phyloP scores from a whole-genome alignment of 1,140 invertebrate genomes.

The Leptonema lineaticorne region DNA sequence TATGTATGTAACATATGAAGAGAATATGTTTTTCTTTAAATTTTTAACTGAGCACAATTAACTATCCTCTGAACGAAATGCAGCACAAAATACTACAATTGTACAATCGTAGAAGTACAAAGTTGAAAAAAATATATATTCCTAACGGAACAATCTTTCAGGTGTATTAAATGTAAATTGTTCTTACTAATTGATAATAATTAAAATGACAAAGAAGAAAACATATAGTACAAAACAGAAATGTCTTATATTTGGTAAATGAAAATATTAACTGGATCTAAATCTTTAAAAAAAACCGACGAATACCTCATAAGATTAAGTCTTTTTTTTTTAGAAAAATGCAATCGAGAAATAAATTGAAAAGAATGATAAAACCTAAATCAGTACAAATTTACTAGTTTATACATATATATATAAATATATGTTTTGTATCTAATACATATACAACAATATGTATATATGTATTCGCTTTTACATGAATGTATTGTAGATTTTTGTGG shows the following conservation, averaged over 20 bases:
- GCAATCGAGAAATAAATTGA: too few species aligned
- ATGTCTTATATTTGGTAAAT: conserved; percentile 20
- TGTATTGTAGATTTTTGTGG: conserved; percentile 22
- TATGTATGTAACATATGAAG: not conserved
- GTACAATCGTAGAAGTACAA: conserved; percentile 18
- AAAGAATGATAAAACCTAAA: conserved; percentile 8
- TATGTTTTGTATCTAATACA: conserved; percentile 2
- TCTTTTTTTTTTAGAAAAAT: too few species aligned
- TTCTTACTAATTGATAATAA: too few species aligned
- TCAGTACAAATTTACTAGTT: conserved; percentile 23
- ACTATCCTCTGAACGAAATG: not conserved
- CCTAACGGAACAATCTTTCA: not conserved
- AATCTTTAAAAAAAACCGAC: too few species aligned
- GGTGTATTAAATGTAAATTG: not conserved
- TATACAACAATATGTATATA: too few species aligned
- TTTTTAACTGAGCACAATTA: not conserved
- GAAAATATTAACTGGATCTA: too few species aligned
- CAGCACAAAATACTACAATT: not conserved
- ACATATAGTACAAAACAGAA: conserved; percentile 23
- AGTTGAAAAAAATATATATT: not conserved
- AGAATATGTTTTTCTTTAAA: not conserved
- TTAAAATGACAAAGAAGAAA: too few species aligned
- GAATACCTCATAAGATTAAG: conserved; percentile 25
- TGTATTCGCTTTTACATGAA: conserved; percentile 12
- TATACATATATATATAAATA: conserved; percentile 22